Base-by-base conservation (phyloP, 2,113 vertebrate genomes). In the Saguinus midas region DNA sequence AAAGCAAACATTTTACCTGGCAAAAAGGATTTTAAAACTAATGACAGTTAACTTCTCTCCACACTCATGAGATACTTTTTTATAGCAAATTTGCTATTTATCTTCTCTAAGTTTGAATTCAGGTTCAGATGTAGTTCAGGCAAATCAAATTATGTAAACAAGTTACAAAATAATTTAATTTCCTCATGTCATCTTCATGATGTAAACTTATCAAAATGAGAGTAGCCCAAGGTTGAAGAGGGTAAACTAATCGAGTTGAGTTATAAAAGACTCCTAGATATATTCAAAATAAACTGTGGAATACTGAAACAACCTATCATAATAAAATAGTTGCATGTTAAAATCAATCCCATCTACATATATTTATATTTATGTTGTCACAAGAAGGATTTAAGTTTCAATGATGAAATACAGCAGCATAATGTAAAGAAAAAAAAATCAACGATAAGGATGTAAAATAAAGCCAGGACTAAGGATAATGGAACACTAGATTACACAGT, bases 101-200 rank as follows among this genome's bases (percentile, higher is more conserved):
- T 97, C 96, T 96, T 94, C 4, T 12, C 89, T 90, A 97, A 86
- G 35, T 98, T 97, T 96, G 93, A 79, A 93, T 97, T 96, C 95
- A 93, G 50, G 96, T 98, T 98, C 97, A 98, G 66, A 97, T 96
- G 45, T 94, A 98, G 95, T 97, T 97, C 97, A 98, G 81, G 94
- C 40, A 97, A 98, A 98, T 97, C 87, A 80, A 96, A 96, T 98
- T 98, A 97, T 32, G 96, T 83, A 98, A 98, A 98, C 97, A 94
- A 98, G 97, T 97, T 97, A 97, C 52, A 96, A 97, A 98, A 98
- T 98, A 98, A 98, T 96, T 97, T 95, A 48, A 98, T 98, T 99
- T 98, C 98, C 96, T 98, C 84, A 88, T 97, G 73, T 86, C 97
- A 73, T 97, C 29, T 84, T 58, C 82, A 96, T 94, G 91, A 98